These are phyloP conservation scores for Tachuris rubrigastra DNA, from an alignment of 2,113 vertebrate genomes.

Conservation along the genomic window DNA sequence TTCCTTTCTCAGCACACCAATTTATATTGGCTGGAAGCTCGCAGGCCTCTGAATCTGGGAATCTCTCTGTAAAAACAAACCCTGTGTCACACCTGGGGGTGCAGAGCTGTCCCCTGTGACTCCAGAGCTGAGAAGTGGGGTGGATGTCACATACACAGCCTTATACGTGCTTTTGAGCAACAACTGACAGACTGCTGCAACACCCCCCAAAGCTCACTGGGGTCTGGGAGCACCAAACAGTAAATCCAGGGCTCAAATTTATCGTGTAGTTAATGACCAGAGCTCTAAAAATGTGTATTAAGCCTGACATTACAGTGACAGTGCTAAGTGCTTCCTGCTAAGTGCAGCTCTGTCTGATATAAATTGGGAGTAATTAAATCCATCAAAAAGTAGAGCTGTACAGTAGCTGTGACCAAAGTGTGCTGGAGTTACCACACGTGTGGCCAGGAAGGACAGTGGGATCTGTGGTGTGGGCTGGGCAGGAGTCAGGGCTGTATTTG, in stretches of 20 bases:
- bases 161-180: rapidly evolving
- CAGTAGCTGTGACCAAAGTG: background rate
- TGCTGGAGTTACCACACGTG: background rate
- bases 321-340: background rate
- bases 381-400: background rate
- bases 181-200: background rate
- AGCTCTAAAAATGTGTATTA: constrained; percentile 10
- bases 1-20: background rate
- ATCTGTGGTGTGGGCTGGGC: background rate
- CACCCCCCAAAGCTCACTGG: background rate
- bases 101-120: background rate
- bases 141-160: rapidly evolving
- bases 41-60: background rate
- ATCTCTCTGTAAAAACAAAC: background rate
- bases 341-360: background rate
- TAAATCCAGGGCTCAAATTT: background rate
- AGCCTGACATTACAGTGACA: background rate
- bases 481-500: background rate
- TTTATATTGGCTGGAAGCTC: background rate
- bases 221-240: background rate
- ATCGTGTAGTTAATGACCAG: background rate
- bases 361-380: constrained; percentile 20
- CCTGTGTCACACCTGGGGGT: background rate
- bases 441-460: background rate
- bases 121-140: too few relatives aligned